A percentile compares a stretch with the other conserved stretches of the same genome.
These are phyloP conservation scores for Onchidella celtica DNA, from an alignment of 2,888 invertebrate genomes.

Conservation along the genomic window DNA sequence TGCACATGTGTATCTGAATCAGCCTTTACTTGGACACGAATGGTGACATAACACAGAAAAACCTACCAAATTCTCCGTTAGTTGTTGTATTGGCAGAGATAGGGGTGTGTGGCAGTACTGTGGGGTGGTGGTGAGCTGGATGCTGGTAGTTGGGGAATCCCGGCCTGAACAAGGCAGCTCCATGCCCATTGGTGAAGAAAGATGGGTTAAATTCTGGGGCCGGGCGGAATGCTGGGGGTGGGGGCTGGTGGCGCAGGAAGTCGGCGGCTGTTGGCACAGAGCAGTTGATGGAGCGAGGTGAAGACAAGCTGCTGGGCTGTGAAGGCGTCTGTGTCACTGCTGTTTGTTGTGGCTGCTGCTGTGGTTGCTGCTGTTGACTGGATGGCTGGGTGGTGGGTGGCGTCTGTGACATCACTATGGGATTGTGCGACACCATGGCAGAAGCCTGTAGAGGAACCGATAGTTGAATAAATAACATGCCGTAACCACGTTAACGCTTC, in stretches of 20 bases:
- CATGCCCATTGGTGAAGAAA: slow-evolving; percentile 78
- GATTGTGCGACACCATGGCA: slow-evolving; percentile 46
- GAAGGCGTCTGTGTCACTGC: slow-evolving; percentile 38
- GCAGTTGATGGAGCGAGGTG: slow-evolving; percentile 51
- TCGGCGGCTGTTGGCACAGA: slow-evolving; percentile 62
- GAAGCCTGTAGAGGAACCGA: slow-evolving; percentile 9
- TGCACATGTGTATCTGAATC: too few relatives aligned
- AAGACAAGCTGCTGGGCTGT: slow-evolving; percentile 51
- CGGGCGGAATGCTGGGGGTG: slow-evolving; percentile 72
- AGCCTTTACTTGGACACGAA: too few relatives aligned
- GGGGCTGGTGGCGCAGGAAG: slow-evolving; percentile 72
- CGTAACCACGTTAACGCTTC: neutral
- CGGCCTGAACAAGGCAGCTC: slow-evolving; percentile 74
- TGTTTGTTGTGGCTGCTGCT: slow-evolving; percentile 51
- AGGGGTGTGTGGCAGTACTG: slow-evolving; percentile 71
- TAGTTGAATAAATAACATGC: neutral
- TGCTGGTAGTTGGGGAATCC: slow-evolving; percentile 74
- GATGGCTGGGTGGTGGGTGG: slow-evolving; percentile 51
- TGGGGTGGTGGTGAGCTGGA: slow-evolving; percentile 75
- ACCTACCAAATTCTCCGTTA: slow-evolving; percentile 71
- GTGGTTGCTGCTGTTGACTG: slow-evolving; percentile 45
- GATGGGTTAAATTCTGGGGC: slow-evolving; percentile 77
- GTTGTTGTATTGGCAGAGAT: slow-evolving; percentile 68
- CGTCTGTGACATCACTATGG: slow-evolving; percentile 36
- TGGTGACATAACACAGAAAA: neutral